Conservation (phyloP, 2,797 vertebrate genomes). For the Spondyliosoma cantharus region DNA sequence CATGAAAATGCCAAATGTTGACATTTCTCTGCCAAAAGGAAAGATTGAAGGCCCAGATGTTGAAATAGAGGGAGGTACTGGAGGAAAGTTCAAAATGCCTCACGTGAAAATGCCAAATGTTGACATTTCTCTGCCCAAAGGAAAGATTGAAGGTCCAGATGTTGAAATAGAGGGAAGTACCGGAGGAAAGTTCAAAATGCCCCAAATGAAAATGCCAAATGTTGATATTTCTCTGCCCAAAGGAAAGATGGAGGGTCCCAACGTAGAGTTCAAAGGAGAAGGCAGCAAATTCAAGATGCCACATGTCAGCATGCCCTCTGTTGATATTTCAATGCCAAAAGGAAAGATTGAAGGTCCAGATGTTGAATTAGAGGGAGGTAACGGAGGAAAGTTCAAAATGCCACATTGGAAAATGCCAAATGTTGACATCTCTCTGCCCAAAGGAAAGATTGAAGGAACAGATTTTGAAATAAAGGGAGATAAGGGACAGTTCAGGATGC, state of each 20-base stretch:
- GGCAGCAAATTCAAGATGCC: slow-evolving; percentile 63
- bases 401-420: slow-evolving; percentile 71
- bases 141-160: slow-evolving; percentile 32
- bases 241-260: slow-evolving; percentile 57
- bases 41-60: slow-evolving; percentile 51
- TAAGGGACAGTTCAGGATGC: slow-evolving; percentile 56
- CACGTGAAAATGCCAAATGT: slow-evolving; percentile 58
- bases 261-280: slow-evolving; percentile 34
- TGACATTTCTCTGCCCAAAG: slow-evolving; percentile 35
- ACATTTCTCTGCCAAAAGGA: slow-evolving; percentile 69
- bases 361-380: slow-evolving; percentile 28
- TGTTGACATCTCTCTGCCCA: slow-evolving; percentile 70
- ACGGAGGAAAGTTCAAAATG: slow-evolving; percentile 56
- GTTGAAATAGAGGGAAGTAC: slow-evolving; percentile 26
- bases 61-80: slow-evolving; percentile 24
- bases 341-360: slow-evolving; percentile 42
- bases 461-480: slow-evolving; percentile 34
- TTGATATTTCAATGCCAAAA: slow-evolving; percentile 72
- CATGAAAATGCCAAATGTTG: no score
- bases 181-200: slow-evolving; percentile 45
- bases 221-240: slow-evolving; percentile 76
- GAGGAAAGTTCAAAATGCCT: slow-evolving; percentile 33
- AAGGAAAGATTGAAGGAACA: slow-evolving; percentile 39
- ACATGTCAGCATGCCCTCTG: slow-evolving; percentile 62
- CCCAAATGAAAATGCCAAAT: slow-evolving; percentile 64